Evolutionary conservation across 2,113 vertebrate genomes (phyloP).

Genomic region (Megalops atlanticus): DNA sequence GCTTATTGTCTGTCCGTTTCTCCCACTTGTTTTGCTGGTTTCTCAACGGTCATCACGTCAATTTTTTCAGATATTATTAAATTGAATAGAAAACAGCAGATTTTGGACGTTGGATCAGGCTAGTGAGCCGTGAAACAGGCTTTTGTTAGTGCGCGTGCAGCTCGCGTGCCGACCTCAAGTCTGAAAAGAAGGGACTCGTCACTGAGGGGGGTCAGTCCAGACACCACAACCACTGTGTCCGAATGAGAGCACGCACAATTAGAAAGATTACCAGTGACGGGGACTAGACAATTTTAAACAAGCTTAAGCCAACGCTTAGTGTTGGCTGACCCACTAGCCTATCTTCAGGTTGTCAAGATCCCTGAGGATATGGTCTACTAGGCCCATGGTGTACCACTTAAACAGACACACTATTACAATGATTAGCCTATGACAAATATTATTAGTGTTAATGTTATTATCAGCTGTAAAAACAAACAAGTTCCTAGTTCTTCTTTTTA

Average conservation of each 20-base stretch:
- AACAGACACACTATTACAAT: conserved; percentile 4
- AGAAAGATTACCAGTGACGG: conserved; percentile 29
- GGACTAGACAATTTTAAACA: conserved; percentile 14
- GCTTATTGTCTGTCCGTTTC: conserved; percentile 12
- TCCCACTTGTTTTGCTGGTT: conserved; percentile 28
- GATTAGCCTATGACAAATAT: conserved; percentile 1
- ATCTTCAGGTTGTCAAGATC: background rate
- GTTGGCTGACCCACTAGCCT: conserved; percentile 28
- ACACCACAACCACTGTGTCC: conserved; percentile 38
- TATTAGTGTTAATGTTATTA: background rate
- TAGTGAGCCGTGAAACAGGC: conserved; percentile 71
- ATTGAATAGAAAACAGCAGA: conserved; percentile 53
- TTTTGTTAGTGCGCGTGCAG: conserved; percentile 77
- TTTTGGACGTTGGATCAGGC: conserved; percentile 65
- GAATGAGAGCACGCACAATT: conserved; percentile 27
- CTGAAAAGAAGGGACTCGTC: conserved; percentile 45
- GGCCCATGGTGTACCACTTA: background rate
- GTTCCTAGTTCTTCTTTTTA: background rate
- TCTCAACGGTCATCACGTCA: conserved; percentile 39
- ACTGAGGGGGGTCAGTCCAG: conserved; percentile 35
- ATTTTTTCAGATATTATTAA: conserved; percentile 34
- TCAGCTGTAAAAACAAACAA: background rate
- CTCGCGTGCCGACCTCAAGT: conserved; percentile 70
- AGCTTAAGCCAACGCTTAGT: conserved; percentile 22
- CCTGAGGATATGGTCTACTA: background rate